Base-by-base conservation (phyloP, 2,888 invertebrate species). In the Macrosoma leucophasiata region DNA sequence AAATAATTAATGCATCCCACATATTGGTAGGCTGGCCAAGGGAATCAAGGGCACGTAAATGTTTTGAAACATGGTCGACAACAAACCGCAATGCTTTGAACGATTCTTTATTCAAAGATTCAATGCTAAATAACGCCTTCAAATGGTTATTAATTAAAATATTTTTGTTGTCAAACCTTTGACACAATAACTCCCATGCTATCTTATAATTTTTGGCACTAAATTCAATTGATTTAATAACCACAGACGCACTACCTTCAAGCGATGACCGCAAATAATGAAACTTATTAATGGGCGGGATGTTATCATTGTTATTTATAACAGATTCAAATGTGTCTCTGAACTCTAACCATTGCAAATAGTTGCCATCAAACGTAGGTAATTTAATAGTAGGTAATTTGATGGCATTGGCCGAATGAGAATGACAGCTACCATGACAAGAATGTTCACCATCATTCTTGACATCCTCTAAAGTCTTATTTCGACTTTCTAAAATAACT, bases 221-320 rank as follows among this genome's bases (percentile, higher is more conserved):
- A 18, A 41, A 36, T 12, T 36, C 33, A 11, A 41, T 23, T 2
- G 41, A 41, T 22, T 30, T 36, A 8, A 41, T 33, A n/a, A 41
- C 20, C 6, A 31, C 10, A 5, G 24, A n/a, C 6, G 41, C 41
- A n/a, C 36, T 23, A n/a, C 36, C 38, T 24, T 44, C 40, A 14
- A 51, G 33, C 8, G 40, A 35, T 4, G 41, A 30, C 5, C 43
- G 11, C 4, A 50, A 28, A 25, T 49, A 52, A 17, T 50, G 47
- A 36, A 49, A 49, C 21, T 52, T 50, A 23, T 43, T 46, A 5
- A 50, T 52, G 2, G 17, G 15, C 6, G 41, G 33, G n/a, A 53
- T 40, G 4, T 18, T 23, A 3, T 41, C 37, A 11, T 48, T 49
- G 7, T n/a, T 15, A 32, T 50, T 18, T n/a, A 52, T 41, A 1